A percentile compares a stretch with the other conserved stretches of the same genome.
These are phyloP conservation scores for Dicrurus megarhynchus DNA, from an alignment of 2,113 vertebrate species.

Conservation along the genomic window DNA sequence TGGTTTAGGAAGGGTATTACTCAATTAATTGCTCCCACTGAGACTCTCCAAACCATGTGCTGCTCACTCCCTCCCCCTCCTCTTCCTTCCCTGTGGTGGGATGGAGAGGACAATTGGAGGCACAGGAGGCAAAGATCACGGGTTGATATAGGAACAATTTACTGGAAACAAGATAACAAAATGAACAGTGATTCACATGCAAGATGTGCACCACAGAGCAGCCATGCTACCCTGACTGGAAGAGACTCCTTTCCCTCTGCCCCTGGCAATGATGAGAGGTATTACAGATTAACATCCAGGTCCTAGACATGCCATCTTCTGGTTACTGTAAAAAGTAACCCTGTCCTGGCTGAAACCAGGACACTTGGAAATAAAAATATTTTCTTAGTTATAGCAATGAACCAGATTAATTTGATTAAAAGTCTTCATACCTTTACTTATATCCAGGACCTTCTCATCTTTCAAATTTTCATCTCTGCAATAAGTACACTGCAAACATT, in stretches of 20 bases:
- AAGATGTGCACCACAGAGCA: background rate
- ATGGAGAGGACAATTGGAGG: background rate
- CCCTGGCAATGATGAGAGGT: background rate
- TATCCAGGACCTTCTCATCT: background rate
- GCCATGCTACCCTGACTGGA: background rate
- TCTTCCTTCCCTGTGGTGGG: background rate
- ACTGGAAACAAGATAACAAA: background rate
- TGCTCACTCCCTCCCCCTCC: background rate
- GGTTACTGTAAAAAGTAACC: background rate
- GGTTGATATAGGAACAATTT: background rate
- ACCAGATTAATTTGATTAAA: background rate
- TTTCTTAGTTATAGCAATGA: background rate
- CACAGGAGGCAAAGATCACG: fast-evolving
- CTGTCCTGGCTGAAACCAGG: background rate
- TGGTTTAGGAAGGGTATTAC: background rate
- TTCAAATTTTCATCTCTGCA: background rate
- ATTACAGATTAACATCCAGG: background rate
- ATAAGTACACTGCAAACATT: background rate
- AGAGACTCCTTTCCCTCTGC: background rate
- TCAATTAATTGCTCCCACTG: background rate
- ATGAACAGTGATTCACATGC: background rate
- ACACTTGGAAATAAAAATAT: background rate
- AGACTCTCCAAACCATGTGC: background rate
- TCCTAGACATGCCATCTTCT: background rate
- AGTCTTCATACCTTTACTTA: background rate